Evolutionary conservation across 2,113 vertebrate species (phyloP), one percentile per base, ranked within the genome.

Genomic region (Scalopus aquaticus): DNA sequence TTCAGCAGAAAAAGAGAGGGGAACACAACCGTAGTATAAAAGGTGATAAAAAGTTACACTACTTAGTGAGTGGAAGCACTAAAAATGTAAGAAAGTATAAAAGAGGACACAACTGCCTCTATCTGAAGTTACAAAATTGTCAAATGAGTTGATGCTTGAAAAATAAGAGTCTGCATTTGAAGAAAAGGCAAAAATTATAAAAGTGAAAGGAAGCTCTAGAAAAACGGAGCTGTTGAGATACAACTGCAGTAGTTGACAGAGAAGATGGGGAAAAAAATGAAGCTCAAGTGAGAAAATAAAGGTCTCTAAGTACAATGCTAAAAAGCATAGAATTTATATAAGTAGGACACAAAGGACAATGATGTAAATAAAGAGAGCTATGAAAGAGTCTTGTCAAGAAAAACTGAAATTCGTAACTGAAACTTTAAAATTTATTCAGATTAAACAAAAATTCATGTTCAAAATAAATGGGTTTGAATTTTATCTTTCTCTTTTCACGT

Each of bases 381-480:
- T 22, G 35, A 89, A 0, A 85, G 26, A 5, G 81, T 35, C 26
- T 51, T 90, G 5, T n/a, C 51, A 83, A 11, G 37, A 88, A 74
- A 74, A 95, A 88, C 12, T 54, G 51, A 67, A 90, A 86, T 62
- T 54, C 13, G 2, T 70, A 85, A 95, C 0, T 86, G 46, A 93
- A 79, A 89, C 54, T 17, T 73, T 64, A n/a, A 72, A 56, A 70
- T 85, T 17, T 42, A 78, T 44, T 87, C 76, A 60, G 58, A 60
- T 60, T 28, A 87, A 90, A 74, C 19, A 87, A 19, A 95, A 96
- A 96, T 77, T 58, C 28, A 65, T 19, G 37, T 56, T 86, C 11
- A 85, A 77, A 44, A 9, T 87, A 88, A 84, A 85, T 74, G 28
- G 90, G 5, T 58, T 86, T 76, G 42, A 46, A 87, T 83, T 86